These are phyloP conservation scores for Agrotis clavis DNA, from an alignment of 2,888 invertebrate species.

Conservation along the genomic window DNA sequence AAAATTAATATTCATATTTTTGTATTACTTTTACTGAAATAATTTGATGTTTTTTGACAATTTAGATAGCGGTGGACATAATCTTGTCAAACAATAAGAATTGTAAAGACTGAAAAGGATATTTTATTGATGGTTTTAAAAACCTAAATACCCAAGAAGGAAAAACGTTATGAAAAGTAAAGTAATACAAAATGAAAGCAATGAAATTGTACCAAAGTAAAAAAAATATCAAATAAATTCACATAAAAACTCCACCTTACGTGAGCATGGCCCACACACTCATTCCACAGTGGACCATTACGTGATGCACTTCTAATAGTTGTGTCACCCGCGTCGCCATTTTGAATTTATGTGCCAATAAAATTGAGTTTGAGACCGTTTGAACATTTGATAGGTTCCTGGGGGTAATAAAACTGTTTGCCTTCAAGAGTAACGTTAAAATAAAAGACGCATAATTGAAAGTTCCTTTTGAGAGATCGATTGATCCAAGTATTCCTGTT, in stretches of 20 bases:
- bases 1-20: neutral
- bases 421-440: conserved; percentile 4
- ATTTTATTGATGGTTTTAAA: too few species aligned
- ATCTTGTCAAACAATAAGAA: too few species aligned
- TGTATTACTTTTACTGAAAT: neutral
- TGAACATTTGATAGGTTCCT: conserved; percentile 42
- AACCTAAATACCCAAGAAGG: too few species aligned
- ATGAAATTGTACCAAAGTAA: too few species aligned
- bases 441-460: neutral
- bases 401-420: conserved; percentile 49
- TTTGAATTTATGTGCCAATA: conserved; percentile 52
- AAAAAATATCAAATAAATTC: neutral
- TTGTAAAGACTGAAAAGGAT: too few species aligned
- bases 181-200: too few species aligned
- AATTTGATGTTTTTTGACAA: neutral
- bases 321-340: conserved; percentile 43
- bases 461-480: conserved; percentile 2
- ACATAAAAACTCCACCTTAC: conserved; percentile 16
- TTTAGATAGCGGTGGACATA: too few species aligned
- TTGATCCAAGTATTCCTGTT: neutral
- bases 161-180: too few species aligned
- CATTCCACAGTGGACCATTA: conserved; percentile 8
- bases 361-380: conserved; percentile 46
- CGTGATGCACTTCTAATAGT: conserved; percentile 42
- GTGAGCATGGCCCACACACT: neutral